These are phyloP conservation scores for Stomatorhinus ivindoensis DNA, from an alignment of 2,113 vertebrate species.

Conservation along the genomic window DNA sequence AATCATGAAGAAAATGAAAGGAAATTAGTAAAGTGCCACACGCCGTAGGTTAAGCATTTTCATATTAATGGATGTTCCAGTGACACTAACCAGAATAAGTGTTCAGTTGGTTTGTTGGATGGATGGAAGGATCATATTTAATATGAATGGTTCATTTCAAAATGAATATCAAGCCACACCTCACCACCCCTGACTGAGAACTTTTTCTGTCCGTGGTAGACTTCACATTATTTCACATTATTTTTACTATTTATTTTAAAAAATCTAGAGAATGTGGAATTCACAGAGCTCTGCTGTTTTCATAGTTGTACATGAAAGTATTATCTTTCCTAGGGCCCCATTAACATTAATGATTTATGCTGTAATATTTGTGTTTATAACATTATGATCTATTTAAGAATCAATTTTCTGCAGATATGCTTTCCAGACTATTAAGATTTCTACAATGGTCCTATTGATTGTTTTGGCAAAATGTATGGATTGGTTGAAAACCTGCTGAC, in stretches of 20 bases:
- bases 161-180: not conserved
- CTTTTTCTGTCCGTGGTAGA: not conserved
- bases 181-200: not conserved
- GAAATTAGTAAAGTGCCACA: not conserved
- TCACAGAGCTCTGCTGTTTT: conserved; percentile 1
- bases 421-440: not conserved
- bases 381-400: not conserved
- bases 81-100: not conserved
- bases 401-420: not conserved
- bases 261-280: not conserved
- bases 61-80: not conserved
- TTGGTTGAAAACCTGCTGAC: not conserved
- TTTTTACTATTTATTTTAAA: not conserved
- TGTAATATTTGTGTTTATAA: not conserved
- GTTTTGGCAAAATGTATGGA: not conserved
- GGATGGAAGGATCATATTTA: not conserved
- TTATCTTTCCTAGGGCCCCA: not conserved
- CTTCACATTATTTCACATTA: not conserved
- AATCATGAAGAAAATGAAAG: not conserved
- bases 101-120: not conserved
- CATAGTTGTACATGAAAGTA: not conserved
- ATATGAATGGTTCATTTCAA: not conserved
- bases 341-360: not conserved
- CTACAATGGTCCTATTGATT: not conserved
- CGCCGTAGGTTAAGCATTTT: not conserved